Percentiles rank a stretch among this genome's conserved stretches.
These are phyloP conservation scores for Oncorhynchus gorbuscha DNA, from an alignment of 2,113 vertebrate species.

Conservation along the genomic window DNA sequence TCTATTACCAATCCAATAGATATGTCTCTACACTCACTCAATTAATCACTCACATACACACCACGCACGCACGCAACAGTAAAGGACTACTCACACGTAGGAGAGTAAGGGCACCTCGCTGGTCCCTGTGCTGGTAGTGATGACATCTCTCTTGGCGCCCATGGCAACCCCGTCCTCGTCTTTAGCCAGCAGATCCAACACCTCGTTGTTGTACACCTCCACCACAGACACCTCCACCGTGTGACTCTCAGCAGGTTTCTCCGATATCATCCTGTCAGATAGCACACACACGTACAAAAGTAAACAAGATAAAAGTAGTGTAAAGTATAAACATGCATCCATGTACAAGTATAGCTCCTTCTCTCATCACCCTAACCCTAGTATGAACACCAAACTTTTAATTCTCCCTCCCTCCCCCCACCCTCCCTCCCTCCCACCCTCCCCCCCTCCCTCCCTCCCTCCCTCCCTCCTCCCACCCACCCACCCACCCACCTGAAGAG, in stretches of 20 bases:
- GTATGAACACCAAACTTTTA: too few relatives aligned
- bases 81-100: conserved; percentile 67
- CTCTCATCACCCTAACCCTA: too few relatives aligned
- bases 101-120: conserved; percentile 71
- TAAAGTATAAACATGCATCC: not conserved
- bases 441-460: not conserved
- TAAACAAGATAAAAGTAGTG: not conserved
- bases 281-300: conserved; percentile 1
- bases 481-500: conserved; percentile 77
- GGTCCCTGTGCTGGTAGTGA: conserved; percentile 72
- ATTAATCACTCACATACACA: not conserved
- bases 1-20: too few relatives aligned
- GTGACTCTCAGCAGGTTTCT: conserved; percentile 70
- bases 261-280: conserved; percentile 76
- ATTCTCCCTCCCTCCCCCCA: not conserved
- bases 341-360: too few relatives aligned
- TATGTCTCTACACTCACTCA: conserved; percentile 1
- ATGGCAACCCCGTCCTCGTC: conserved; percentile 54
- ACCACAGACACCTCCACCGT: conserved; percentile 80
- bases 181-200: conserved; percentile 83
- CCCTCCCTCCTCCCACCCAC: not conserved
- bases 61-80: not conserved
- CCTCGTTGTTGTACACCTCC: conserved; percentile 85
- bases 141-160: conserved; percentile 66
- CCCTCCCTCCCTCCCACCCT: not conserved